Conservation (phyloP, 2,888 invertebrate genomes). For the Microctonus brassicae region DNA sequence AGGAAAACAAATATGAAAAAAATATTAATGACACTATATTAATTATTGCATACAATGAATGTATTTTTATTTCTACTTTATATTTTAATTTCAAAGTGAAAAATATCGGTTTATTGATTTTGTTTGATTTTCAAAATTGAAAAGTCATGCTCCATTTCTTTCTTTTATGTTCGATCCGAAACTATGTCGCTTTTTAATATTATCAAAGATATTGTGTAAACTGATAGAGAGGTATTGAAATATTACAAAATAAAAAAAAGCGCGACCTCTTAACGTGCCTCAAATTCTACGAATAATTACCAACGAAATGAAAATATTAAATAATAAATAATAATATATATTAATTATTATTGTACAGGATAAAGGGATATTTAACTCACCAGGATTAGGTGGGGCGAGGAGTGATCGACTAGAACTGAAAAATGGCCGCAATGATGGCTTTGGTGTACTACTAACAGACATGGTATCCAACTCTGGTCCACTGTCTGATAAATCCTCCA, state of each 20-base stretch:
- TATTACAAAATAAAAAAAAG: conserved; percentile 34
- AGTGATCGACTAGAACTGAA: conserved; percentile 92
- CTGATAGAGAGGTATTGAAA: conserved; percentile 14
- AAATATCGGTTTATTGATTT: no score
- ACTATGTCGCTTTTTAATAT: not conserved
- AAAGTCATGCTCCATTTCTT: not conserved
- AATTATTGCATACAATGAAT: no score
- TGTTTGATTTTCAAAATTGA: no score
- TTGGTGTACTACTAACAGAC: conserved; percentile 97
- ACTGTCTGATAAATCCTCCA: conserved; percentile 96
- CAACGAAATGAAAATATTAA: conserved; percentile 5
- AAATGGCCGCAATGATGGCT: conserved; percentile 94
- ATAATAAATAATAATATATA: not conserved
- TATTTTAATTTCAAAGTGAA: no score
- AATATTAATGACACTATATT: no score
- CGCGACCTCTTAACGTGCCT: conserved; percentile 43
- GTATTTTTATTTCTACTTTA: no score
- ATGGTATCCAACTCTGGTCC: conserved; percentile 96
- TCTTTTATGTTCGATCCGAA: not conserved
- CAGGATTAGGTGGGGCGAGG: conserved; percentile 66
- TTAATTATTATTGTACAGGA: not conserved
- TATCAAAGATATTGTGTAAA: no score
- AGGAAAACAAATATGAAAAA: no score
- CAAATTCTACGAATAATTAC: conserved; percentile 40
- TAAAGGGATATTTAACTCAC: conserved; percentile 53